Evolutionary conservation across 2,113 vertebrate species (phyloP), one percentile per base, ranked within the genome.

Genomic region (Silurus meridionalis): DNA sequence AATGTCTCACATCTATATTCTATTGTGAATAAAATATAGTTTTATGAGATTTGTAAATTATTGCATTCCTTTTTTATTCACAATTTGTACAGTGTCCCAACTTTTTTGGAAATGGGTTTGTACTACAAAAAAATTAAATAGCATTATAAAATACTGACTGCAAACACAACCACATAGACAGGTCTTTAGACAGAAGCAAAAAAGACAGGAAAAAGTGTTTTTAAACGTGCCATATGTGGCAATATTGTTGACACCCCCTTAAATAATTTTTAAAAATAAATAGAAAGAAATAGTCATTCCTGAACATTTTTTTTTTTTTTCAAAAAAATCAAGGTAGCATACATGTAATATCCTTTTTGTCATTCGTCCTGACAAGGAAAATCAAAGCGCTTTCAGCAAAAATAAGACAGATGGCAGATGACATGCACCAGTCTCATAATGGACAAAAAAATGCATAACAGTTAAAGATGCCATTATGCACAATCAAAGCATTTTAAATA

Each of bases 391-490:
- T 82, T 8, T 66, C 8, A n/a, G 37, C 80, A 11, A 10, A 53
- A 13, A 19, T 48, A 23, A 50, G 80, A 8, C 58, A 81, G 60
- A 81, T 81, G 21, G 61, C 52, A 64, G 21, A 81, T 61, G 46
- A 63, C 37, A 50, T 52, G 60, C 21, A 82, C 46, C 21, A 64
- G 61, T 64, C 46, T 52, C 21, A 66, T 82, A 82, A 82, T 82
- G 23, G 80, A 52, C 25, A 80, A 37, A 37, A 37, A 82, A 15
- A 66, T 82, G n/a, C 60, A 66, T 8, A 66, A 64, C 19, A 63
- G 57, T 80, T 80, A 46, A 80, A 80, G 79, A 80, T 48, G 46
- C 21, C 60, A 63, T 81, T 81, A 63, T 80, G 28, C 57, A 80
- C 14, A 46, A 37, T 80, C 7, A 46, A 8, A 28, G 13, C 25